Percentiles rank a stretch among this genome's conserved stretches.
phyloP scores from a whole-genome alignment of 2,888 invertebrate genomes.

The Scaptomyza flava region DNA sequence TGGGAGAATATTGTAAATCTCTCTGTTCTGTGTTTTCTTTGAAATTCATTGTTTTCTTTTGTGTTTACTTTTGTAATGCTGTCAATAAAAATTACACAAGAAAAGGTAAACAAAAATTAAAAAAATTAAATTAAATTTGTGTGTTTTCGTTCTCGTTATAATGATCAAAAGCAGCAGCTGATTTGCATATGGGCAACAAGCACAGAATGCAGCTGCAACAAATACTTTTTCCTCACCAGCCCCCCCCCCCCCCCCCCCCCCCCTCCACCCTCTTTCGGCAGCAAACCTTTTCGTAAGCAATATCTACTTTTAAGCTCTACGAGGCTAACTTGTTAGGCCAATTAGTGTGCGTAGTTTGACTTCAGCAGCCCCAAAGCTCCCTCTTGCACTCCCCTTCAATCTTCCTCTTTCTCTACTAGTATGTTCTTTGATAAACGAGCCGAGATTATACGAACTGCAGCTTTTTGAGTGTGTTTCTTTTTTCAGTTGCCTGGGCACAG shows the following conservation, averaged over 20 bases:
- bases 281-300: neutral
- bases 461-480: neutral
- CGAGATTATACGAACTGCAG: conserved; percentile 55
- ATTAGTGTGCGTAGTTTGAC: conserved; percentile 67
- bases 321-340: conserved; percentile 63
- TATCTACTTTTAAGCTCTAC: neutral
- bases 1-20: neutral
- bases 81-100: conserved; percentile 36
- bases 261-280: neutral
- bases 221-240: neutral
- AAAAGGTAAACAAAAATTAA: conserved; percentile 27
- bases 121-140: conserved; percentile 48
- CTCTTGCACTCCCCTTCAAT: neutral
- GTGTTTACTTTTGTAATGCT: conserved; percentile 18
- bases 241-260: neutral
- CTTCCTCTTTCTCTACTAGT: neutral
- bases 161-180: conserved; percentile 43
- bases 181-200: conserved; percentile 56
- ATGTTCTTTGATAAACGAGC: conserved; percentile 63
- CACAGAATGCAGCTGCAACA: conserved; percentile 21
- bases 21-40: neutral
- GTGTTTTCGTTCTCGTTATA: conserved; percentile 30
- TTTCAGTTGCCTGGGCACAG: conserved; percentile 8
- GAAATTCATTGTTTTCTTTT: conserved; percentile 6
- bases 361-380: conserved; percentile 14